A percentile compares a stretch with the other conserved stretches of the same genome.
Evolutionary conservation across 2,797 vertebrate species (phyloP).

Genomic region (Helarctos malayanus): DNA sequence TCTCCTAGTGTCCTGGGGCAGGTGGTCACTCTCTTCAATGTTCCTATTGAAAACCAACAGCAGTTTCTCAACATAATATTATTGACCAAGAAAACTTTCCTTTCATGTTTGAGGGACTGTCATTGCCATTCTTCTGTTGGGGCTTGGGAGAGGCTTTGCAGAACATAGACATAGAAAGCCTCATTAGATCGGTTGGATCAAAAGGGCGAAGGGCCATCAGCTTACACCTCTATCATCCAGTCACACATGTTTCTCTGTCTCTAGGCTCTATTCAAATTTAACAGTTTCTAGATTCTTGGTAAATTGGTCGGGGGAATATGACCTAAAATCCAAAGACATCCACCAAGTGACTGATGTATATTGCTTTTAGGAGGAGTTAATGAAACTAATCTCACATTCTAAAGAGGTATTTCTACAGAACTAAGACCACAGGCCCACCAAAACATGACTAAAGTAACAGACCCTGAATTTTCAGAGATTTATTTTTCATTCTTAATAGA

Average conservation of each 20-base stretch:
- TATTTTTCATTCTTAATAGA: background rate
- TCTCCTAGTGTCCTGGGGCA: background rate
- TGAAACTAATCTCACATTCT: background rate
- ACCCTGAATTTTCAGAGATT: background rate
- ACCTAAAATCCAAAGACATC: background rate
- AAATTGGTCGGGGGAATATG: background rate
- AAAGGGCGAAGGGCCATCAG: background rate
- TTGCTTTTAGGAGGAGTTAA: background rate
- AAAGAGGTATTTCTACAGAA: background rate
- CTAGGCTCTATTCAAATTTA: background rate
- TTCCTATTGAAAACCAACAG: background rate
- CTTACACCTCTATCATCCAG: background rate
- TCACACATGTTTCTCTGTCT: background rate
- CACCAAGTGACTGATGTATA: background rate
- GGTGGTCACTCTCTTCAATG: background rate
- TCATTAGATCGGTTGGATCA: background rate
- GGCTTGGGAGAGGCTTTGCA: background rate
- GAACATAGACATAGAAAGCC: background rate
- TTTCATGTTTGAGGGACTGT: background rate
- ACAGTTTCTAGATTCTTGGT: background rate
- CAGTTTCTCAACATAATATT: background rate
- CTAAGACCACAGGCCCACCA: background rate
- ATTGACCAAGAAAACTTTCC: background rate
- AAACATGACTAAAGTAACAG: background rate
- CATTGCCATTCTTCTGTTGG: background rate